Percentiles rank a stretch among this genome's conserved stretches.
Evolutionary conservation across 2,113 vertebrate genomes (phyloP).

Genomic region (Solea solea): DNA sequence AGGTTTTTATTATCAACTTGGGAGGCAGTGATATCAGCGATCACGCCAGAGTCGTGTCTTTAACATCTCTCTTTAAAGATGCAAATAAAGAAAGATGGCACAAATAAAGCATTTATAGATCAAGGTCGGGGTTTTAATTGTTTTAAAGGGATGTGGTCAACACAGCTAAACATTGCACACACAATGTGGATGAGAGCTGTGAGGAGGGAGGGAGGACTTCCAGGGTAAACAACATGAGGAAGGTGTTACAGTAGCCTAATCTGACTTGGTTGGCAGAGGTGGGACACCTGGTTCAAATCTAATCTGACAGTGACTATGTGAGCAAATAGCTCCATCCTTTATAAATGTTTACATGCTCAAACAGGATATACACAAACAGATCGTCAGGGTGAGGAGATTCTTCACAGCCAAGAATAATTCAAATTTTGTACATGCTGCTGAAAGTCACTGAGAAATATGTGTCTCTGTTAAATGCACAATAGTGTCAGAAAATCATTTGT

Average conservation of each 20-base stretch:
- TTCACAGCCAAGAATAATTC: no score
- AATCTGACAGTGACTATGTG: slow-evolving; percentile 47
- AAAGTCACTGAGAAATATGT: neutral
- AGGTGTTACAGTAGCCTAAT: slow-evolving; percentile 80
- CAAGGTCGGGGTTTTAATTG: slow-evolving; percentile 36
- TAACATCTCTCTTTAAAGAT: slow-evolving; percentile 39
- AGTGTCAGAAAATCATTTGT: no score
- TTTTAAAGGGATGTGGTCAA: slow-evolving; percentile 50
- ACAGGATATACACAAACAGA: neutral
- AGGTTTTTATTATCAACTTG: slow-evolving; percentile 72
- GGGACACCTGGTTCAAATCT: slow-evolving; percentile 76
- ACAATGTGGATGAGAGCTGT: slow-evolving; percentile 31
- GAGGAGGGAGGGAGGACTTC: slow-evolving; percentile 35
- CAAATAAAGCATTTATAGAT: slow-evolving; percentile 34
- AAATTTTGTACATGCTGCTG: no score
- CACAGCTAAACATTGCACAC: slow-evolving; percentile 8
- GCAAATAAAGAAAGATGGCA: slow-evolving; percentile 42
- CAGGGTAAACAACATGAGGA: slow-evolving; percentile 78
- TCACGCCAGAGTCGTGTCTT: slow-evolving; percentile 54
- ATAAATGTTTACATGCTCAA: slow-evolving; percentile 66
- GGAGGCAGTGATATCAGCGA: slow-evolving; percentile 71
- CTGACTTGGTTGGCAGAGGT: slow-evolving; percentile 61
- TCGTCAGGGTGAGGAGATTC: neutral
- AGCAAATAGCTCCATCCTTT: slow-evolving; percentile 59
- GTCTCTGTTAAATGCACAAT: no score